These are phyloP conservation scores for Pissodes strobi DNA, from an alignment of 1,140 invertebrate species.

Conservation along the genomic window DNA sequence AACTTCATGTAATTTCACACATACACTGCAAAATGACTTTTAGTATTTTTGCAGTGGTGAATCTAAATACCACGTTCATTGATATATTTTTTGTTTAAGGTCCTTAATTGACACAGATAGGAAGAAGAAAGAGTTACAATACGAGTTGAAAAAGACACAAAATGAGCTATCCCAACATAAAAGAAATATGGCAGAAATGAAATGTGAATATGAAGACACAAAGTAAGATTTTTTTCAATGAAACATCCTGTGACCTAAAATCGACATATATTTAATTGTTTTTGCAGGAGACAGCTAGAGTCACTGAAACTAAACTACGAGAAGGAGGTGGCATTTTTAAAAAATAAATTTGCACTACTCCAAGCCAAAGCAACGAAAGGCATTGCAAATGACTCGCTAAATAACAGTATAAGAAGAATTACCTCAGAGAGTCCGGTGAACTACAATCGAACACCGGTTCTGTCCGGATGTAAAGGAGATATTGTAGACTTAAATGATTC, in stretches of 20 bases:
- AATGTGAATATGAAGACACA: constrained; percentile 30
- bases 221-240: constrained; percentile 31
- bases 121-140: constrained; percentile 35
- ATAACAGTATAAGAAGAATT: constrained; percentile 39
- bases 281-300: constrained; percentile 31
- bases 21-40: too few species aligned
- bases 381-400: constrained; percentile 7
- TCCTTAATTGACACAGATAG: constrained; percentile 37
- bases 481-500: constrained; percentile 7
- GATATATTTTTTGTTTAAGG: constrained; percentile 30
- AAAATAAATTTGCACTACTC: constrained; percentile 38
- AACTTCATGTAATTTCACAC: too few species aligned
- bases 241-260: constrained; percentile 22
- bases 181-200: constrained; percentile 28
- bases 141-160: constrained; percentile 34
- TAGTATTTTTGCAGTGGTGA: too few species aligned
- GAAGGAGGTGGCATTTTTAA: constrained; percentile 39
- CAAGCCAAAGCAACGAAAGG: constrained; percentile 1
- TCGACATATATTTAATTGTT: constrained; percentile 17
- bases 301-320: constrained; percentile 34
- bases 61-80: too few species aligned
- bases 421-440: constrained; percentile 43
- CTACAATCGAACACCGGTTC: constrained; percentile 12
- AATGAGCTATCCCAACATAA: constrained; percentile 37
- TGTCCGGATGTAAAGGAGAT: not conserved